Base-by-base conservation (phyloP, 2,888 invertebrate genomes). In the Tridacna crocea region DNA sequence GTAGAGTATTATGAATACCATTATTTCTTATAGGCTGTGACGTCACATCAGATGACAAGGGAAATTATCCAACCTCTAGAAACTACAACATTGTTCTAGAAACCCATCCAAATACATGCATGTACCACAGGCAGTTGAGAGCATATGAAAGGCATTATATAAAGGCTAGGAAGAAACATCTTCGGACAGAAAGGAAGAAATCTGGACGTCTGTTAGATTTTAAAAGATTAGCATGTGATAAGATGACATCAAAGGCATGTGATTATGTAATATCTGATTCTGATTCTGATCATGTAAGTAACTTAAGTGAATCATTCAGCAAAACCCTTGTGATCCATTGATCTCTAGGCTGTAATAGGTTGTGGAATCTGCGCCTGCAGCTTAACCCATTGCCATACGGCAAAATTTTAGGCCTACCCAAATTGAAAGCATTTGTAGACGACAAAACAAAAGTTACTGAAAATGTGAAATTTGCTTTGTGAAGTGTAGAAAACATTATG, bases 21-120 rank as follows among this genome's bases (percentile, higher is more conserved):
- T 36, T 36, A 8, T 36, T 36, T 36, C 36, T 74, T 83, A 47
- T 80, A 91, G 92, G 91, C 19, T 92, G 92, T 77, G 55, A 82
- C 51, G 63, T 76, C 10, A 77, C 85, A 47, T 78, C 78, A 60
- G 68, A 48, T 36, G 66, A 75, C 13, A 68, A 48, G 26, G 76
- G 85, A 6, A 78, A 75, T 12, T 55, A 82, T 15, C 83, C 92
- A 61, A 92, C 92, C 83, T 92, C 92, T 27, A 81, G 91, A 24
- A 92, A 90, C 1, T 91, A 88, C 84, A 93, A 92, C 83, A 89
- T 92, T 22, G 87, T 88, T 19, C 70, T 93, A 46, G 93, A 93
- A 82, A 92, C 91, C 2, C 85, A 87, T 65, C 75, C 80, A 12
- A 75, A 86, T 70, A 92, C 93, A 3, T 93, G 93, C 77, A 22